Evolutionary conservation across 2,888 invertebrate species (phyloP).

Genomic region (Lamellibrachia columna): DNA sequence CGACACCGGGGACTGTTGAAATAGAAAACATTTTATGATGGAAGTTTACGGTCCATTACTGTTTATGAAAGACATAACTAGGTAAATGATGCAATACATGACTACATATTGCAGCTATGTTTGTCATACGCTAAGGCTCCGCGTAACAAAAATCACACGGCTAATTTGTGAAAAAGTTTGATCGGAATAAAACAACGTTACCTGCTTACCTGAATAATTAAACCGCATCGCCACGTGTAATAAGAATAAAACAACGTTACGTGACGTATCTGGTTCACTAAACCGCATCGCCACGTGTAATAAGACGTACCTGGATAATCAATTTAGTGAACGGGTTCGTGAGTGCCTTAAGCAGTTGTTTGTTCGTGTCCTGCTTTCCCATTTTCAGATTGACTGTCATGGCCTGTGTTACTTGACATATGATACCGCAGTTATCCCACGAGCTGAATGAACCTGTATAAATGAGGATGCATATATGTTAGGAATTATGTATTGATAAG

Average conservation of each 20-base stretch:
- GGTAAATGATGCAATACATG: no score
- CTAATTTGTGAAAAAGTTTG: not conserved
- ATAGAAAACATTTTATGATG: no score
- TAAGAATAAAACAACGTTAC: no score
- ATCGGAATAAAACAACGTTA: not conserved
- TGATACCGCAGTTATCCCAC: constrained; percentile 18
- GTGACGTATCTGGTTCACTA: no score
- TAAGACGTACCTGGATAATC: constrained; percentile 56
- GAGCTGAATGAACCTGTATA: constrained; percentile 14
- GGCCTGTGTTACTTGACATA: not conserved
- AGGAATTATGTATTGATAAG: not conserved
- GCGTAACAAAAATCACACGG: not conserved
- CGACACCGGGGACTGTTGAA: no score
- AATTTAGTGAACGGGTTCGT: constrained; percentile 67
- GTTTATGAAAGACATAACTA: no score
- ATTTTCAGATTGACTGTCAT: not conserved
- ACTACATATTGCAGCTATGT: no score
- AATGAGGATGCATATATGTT: not conserved
- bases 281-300: no score
- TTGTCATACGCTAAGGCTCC: not conserved
- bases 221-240: no score
- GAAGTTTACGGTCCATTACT: no score
- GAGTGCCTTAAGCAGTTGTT: constrained; percentile 65
- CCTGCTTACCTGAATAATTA: no score
- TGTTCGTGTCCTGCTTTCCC: constrained; percentile 43